A percentile compares a stretch with the other conserved stretches of the same genome.
Conservation (phyloP, 1,140 invertebrate genomes). For the Xylocopa sonorina region DNA sequence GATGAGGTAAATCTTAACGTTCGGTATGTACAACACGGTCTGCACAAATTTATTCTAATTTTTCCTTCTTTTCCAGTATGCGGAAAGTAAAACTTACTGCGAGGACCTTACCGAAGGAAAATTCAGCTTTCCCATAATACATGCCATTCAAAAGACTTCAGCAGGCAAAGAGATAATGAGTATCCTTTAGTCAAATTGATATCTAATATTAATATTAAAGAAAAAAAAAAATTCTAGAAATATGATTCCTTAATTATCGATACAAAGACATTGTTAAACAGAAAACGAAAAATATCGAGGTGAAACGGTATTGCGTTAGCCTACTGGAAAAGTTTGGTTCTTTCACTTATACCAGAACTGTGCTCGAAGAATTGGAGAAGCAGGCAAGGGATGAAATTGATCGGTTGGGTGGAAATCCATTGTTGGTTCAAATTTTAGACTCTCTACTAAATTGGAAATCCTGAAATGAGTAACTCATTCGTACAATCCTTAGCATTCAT, state of each 20-base stretch:
- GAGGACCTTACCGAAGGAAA: constrained; percentile 99
- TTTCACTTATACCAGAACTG: constrained; percentile 92
- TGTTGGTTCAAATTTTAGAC: constrained; percentile 89
- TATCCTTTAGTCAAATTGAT: constrained; percentile 85
- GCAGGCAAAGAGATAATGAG: constrained; percentile 94
- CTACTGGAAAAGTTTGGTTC: constrained; percentile 93
- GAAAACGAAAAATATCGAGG: constrained; percentile 92
- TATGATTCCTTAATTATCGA: constrained; percentile 62
- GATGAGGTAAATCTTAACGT: constrained; percentile 91
- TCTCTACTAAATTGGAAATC: constrained; percentile 86
- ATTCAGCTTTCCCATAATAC: constrained; percentile 98
- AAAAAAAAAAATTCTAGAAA: background rate
- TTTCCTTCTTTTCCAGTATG: constrained; percentile 90
- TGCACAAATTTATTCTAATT: background rate
- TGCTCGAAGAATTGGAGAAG: constrained; percentile 87
- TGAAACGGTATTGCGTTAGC: constrained; percentile 96
- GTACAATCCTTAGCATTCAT: background rate
- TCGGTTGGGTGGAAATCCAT: constrained; percentile 91
- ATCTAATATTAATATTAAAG: background rate
- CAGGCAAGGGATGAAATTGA: constrained; percentile 88
- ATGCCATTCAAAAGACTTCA: constrained; percentile 91
- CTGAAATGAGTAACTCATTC: background rate
- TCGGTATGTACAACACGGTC: background rate
- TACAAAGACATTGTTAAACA: constrained; percentile 92
- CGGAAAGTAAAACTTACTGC: constrained; percentile 97